Base-by-base conservation (phyloP, 2,113 vertebrate species). In the Chionodraco myersi region DNA sequence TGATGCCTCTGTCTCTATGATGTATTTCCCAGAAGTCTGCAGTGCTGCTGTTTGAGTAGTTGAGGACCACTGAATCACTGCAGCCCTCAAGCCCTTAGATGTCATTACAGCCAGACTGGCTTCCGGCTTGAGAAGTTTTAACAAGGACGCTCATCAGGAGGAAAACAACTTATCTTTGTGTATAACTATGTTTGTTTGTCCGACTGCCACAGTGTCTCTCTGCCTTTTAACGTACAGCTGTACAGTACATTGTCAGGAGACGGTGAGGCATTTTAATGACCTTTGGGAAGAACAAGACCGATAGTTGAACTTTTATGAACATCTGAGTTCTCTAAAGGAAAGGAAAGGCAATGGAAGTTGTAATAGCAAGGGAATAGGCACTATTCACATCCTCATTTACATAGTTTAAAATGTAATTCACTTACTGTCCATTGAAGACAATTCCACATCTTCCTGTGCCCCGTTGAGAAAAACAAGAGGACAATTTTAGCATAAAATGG, bases 31-130 rank as follows among this genome's bases (percentile, higher is more conserved):
- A 77, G 73, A 92, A 88, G 84, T 89, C 87, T 73, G 78, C 64
- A 72, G 64, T 83, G 89, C 67, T 72, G 80, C 77, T 79, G 77
- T 87, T 80, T 78, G 82, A 90, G 77, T 54, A 88, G 85, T 88
- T 79, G 72, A 86, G 90, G 93, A 89, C 88, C 84, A 79, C 81
- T 87, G 92, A 93, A 91, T 92, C 90, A 89, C 83, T 68, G 84
- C 73, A 86, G 75, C 90, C 91, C 76, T 59, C 23, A 72, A 81
- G 83, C 82, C 89, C 75, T 86, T 63, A 77, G 76, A 93, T 89
- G 88, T 82, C 91, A 95, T 92, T 91, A 89, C 49, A 88, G 85
- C 75, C 78, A 89, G 82, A 82, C 89, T 73, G 79, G 69, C 72
- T 85, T 57, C 76, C 86, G 84, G 85, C 80, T 82, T 60, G 68